A percentile compares a stretch with the other conserved stretches of the same genome.
phyloP scores from a whole-genome alignment of 2,888 invertebrate genomes.

The Lithodes maja region DNA sequence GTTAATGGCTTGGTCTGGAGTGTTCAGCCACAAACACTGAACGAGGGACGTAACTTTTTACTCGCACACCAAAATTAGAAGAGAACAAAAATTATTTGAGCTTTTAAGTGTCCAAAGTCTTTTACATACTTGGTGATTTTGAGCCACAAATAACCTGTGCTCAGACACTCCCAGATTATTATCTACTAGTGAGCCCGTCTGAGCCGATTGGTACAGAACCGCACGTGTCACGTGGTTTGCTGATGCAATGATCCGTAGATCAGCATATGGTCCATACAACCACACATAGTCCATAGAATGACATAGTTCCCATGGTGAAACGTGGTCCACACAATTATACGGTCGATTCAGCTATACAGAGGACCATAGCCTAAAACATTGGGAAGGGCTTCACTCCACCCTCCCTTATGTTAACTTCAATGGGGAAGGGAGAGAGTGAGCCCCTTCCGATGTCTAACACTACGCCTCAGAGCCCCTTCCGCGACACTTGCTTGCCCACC shows the following conservation, averaged over 20 bases:
- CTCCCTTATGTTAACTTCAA: too few relatives aligned
- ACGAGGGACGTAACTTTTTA: neutral
- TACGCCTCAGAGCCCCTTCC: neutral
- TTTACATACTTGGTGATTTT: neutral
- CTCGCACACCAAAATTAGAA: neutral
- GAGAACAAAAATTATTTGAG: conserved; percentile 2
- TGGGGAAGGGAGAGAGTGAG: too few relatives aligned
- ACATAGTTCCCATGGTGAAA: too few relatives aligned
- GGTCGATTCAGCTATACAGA: too few relatives aligned
- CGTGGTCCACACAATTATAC: too few relatives aligned
- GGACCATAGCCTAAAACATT: too few relatives aligned
- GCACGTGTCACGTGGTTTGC: neutral
- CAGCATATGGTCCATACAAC: too few relatives aligned
- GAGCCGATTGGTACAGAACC: neutral
- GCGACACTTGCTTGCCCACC: neutral
- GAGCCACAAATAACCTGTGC: neutral
- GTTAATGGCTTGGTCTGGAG: neutral
- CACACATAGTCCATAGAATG: too few relatives aligned
- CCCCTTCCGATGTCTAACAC: too few relatives aligned
- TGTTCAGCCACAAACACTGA: conserved; percentile 10
- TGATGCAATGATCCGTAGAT: neutral
- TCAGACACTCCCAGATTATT: neutral
- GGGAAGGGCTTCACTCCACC: too few relatives aligned
- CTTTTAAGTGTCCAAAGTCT: neutral
- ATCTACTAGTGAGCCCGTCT: neutral